Base-by-base conservation (phyloP, 2,113 vertebrate species). In the Parotia lawesii region DNA sequence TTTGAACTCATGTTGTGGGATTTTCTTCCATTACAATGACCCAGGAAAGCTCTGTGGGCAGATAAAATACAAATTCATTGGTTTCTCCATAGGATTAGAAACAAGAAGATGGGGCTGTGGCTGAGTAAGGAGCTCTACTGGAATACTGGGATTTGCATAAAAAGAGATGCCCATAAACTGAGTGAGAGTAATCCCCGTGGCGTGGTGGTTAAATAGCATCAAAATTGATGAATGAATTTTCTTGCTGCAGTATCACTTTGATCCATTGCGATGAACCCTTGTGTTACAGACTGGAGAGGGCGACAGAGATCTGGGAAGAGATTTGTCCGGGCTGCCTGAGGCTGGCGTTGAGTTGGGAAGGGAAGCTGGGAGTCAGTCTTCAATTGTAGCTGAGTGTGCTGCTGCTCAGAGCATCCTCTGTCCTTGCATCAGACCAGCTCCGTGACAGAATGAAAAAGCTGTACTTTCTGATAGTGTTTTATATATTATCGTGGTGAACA, bases 101-200 rank as follows among this genome's bases (percentile, higher is more conserved):
- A 28, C 21, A 74, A 60, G 47, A 28, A 67, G 62, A 16, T 12
- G 19, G 14, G 23, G 15, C 10, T 27, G 25, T 58, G 33, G 24
- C 28, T 73, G 66, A 72, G 10, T n/a, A 53, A 84, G 24, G 8
- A 62, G 25, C 51, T 89, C 38, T 48, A 3, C 21, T 45, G 53
- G 11, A 53, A 20, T 75, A 8, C 21, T 2, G 4, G n/a, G 13
- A 12, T 60, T 82, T 64, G 29, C n/a, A 5, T 31, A 35, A 54
- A 37, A 45, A 80, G 44, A 25, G 72, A 25, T 40, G 14, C 29
- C 38, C 1, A 0, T 22, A 3, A 1, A 0, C 12, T 53, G 58
- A 7, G 42, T 74, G 40, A 22, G 14, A 54, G n/a, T 7, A 54
- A 29, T 47, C 15, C 27, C 18, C 11, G 16, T 12, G 38, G 20